Conservation (phyloP, 2,797 vertebrate species). For the Ceyx erithaca region DNA sequence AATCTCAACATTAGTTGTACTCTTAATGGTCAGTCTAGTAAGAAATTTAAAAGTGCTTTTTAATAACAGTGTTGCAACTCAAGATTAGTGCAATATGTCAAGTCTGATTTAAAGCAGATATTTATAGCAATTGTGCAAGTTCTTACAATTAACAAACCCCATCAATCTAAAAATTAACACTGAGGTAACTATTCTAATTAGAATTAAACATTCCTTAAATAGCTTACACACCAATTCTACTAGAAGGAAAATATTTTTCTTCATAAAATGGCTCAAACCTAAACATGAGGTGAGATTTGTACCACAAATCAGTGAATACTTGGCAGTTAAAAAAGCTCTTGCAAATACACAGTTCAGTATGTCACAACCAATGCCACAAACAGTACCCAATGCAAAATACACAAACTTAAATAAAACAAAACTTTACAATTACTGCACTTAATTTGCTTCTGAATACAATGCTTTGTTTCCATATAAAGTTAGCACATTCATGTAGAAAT, state of each 20-base stretch:
- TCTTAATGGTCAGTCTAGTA: slow-evolving; percentile 5
- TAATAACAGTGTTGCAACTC: slow-evolving; percentile 41
- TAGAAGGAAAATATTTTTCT: not conserved
- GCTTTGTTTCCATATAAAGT: not conserved
- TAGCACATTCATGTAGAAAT: not conserved
- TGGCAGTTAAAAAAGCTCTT: slow-evolving; percentile 14
- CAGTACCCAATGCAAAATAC: not conserved
- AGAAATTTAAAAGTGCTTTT: slow-evolving; percentile 63
- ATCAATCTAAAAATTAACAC: not conserved
- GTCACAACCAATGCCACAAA: not conserved
- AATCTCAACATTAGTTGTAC: slow-evolving; percentile 31
- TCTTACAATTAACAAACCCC: not conserved
- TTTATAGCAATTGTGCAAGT: slow-evolving; percentile 44
- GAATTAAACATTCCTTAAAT: not conserved
- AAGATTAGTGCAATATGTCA: slow-evolving; percentile 51
- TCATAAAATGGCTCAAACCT: not conserved
- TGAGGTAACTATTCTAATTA: slow-evolving; percentile 35
- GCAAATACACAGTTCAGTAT: not conserved
- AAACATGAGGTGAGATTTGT: rapidly evolving
- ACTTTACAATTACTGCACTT: not conserved
- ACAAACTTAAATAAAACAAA: not conserved
- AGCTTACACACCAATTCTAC: not conserved
- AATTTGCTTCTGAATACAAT: not conserved
- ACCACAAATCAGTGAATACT: not conserved
- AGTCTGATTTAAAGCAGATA: not conserved